Base-by-base conservation (phyloP, 2,888 invertebrate species). In the Branchellion lobata region DNA sequence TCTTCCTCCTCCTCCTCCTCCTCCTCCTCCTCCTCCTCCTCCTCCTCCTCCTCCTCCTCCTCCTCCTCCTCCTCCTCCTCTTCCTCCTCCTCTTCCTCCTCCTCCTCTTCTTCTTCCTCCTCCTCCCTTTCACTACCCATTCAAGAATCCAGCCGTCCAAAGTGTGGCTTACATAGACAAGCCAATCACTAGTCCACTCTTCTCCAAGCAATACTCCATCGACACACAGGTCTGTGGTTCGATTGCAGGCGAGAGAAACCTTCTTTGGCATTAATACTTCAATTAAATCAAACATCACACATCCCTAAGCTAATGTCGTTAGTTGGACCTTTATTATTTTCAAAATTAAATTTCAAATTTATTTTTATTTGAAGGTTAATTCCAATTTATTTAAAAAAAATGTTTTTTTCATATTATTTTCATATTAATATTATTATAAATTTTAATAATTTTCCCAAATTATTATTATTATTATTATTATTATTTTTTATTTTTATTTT, bases 151-250 rank as follows among this genome's bases (percentile, higher is more conserved):
- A n/a, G 8, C 21, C 5, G 61, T 57, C 5, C 21, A 57, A n/a
- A 57, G 61, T n/a, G 14, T 65, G 24, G 61, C 33, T 21, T 77
- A 29, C 65, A 75, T 75, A 18, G 34, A 65, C 3, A 33, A 36
- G 14, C 77, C 57, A 65, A 33, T 77, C 34, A 33, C 31, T 14
- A 18, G 27, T 14, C 77, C 77, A 1, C 57, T 77, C 21, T 65
- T 77, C n/a, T 18, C 77, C 31, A 77, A 77, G 34, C 57, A 77
- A 11, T 61, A 33, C 53, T 33, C 36, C 34, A 11, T 65, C 21
- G 77, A 77, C 21, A 31, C 34, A 11, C 77, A 77, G 53, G 77
- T 77, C 34, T 34, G 36, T 14, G 40, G 8, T 40, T 40, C 40
- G 40, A 40, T 8, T 40, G 8, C 40, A 8, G 40, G n/a, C n/a